Conservation (phyloP, 2,888 invertebrate genomes). For the Macaria liturata region DNA sequence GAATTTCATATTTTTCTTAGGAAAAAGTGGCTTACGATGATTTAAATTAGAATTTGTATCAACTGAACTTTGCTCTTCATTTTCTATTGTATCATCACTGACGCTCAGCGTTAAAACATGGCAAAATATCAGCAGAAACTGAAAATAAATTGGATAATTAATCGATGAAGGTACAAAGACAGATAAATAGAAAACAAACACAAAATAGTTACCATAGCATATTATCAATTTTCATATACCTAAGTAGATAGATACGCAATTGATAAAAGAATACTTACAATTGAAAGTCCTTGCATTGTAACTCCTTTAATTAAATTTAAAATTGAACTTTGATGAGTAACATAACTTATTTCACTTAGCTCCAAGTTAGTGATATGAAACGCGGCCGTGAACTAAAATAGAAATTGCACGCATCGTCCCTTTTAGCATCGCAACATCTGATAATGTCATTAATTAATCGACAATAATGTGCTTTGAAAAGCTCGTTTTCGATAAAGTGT, state of each 20-base stretch:
- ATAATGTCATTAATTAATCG: constrained; percentile 17
- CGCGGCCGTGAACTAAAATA: constrained; percentile 20
- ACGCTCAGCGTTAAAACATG: not conserved
- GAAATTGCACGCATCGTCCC: constrained; percentile 13
- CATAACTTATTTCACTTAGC: not conserved
- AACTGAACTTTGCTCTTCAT: not conserved
- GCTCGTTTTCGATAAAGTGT: not conserved
- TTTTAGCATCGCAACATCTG: constrained; percentile 5
- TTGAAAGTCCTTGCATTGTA: constrained; percentile 11
- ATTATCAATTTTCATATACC: not conserved
- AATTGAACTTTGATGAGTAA: not conserved
- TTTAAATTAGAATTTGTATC: constrained; percentile 19
- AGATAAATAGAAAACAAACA: not conserved
- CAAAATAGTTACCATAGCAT: not conserved
- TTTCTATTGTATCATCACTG: not conserved
- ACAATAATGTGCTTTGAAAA: constrained; percentile 6
- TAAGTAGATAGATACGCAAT: not conserved
- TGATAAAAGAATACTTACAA: too few relatives aligned
- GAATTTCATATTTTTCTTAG: constrained; percentile 42
- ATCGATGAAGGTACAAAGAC: too few relatives aligned
- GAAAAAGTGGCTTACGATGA: constrained; percentile 40
- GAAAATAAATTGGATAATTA: constrained; percentile 3
- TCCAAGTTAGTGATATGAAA: not conserved
- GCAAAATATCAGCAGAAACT: constrained; percentile 7
- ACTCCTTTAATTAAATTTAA: not conserved